Conservation (phyloP, 2,888 invertebrate species). For the Rhagium mordax region DNA sequence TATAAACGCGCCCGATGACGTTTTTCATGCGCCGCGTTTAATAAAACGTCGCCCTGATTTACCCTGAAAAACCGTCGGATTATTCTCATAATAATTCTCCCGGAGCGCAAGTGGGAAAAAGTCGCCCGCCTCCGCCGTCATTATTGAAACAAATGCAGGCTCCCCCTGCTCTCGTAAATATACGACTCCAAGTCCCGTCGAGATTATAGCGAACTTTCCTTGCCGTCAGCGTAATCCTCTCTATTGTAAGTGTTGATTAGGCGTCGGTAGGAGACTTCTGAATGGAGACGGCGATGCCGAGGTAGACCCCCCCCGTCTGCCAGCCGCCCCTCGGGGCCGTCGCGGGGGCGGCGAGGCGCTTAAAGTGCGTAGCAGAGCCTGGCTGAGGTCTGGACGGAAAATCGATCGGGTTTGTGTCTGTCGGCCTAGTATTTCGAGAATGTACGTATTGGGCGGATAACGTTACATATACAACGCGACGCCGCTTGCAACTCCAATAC, state of each 20-base stretch:
- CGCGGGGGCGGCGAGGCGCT: constrained; percentile 13
- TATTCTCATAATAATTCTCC: too few species aligned
- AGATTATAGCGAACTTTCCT: background rate
- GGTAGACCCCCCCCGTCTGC: constrained; percentile 8
- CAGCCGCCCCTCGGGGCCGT: constrained; percentile 6
- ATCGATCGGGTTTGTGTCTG: constrained; percentile 33
- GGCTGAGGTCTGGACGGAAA: constrained; percentile 34
- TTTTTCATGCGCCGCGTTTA: too few species aligned
- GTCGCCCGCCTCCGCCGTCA: background rate
- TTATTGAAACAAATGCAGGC: background rate
- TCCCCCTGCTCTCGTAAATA: background rate
- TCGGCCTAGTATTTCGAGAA: constrained; percentile 7
- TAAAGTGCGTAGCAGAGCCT: constrained; percentile 28
- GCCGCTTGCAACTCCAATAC: too few species aligned
- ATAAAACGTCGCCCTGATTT: too few species aligned
- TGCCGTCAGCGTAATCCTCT: background rate
- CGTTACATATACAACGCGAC: background rate
- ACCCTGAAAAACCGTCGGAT: too few species aligned
- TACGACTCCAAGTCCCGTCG: background rate
- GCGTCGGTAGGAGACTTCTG: constrained; percentile 31
- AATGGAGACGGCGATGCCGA: constrained; percentile 30
- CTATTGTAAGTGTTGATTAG: constrained; percentile 29
- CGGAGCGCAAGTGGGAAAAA: background rate
- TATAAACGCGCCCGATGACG: too few species aligned
- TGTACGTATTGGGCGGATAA: background rate